Evolutionary conservation across 2,888 invertebrate species (phyloP), one percentile per base, ranked within the genome.

Genomic region (Drosophila tripunctata): DNA sequence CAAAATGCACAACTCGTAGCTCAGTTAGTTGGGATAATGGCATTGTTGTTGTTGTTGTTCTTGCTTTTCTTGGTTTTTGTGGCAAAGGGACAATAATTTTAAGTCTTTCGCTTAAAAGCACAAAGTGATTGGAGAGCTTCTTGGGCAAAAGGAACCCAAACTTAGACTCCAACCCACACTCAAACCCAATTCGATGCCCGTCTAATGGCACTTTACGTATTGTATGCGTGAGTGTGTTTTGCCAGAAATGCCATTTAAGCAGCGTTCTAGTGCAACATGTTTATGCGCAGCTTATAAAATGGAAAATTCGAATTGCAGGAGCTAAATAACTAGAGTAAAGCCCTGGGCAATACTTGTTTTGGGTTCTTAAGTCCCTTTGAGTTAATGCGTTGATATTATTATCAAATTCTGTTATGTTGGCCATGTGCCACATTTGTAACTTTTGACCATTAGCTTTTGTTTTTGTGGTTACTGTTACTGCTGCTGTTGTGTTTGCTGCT

Each of bases 381-480:
- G 64, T 79, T 80, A 80, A 80, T 82, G 83, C 86, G 36, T 58
- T 79, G 86, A 85, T 76, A 82, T 79, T 71, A 81, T 81, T 81
- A 81, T 86, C 74, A 79, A 86, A 77, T 55, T 47, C 30, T 54
- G 52, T 50, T 27, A 10, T 56, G 47, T 35, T 62, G 62, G 56
- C 38, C 51, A 48, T 67, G 45, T 67, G 69, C 47, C 70, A 66
- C 58, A 71, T 77, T 75, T 67, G 78, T 67, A 78, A 79, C 74
- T 85, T 85, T 74, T 77, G 84, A 84, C 84, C 81, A 86, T 83
- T 77, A 83, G 81, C 78, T 86, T 79, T 77, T 83, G 84, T 79
- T 83, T 79, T 71, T 80, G 81, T 68, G 78, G 86, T 65, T 61
- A 64, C 48, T 51, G 45, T 47, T 44, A 48, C 38, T 75, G 27